A percentile compares a stretch with the other conserved stretches of the same genome.
Evolutionary conservation across 1,140 invertebrate species (phyloP).

Genomic region (Ylistrum balloti): DNA sequence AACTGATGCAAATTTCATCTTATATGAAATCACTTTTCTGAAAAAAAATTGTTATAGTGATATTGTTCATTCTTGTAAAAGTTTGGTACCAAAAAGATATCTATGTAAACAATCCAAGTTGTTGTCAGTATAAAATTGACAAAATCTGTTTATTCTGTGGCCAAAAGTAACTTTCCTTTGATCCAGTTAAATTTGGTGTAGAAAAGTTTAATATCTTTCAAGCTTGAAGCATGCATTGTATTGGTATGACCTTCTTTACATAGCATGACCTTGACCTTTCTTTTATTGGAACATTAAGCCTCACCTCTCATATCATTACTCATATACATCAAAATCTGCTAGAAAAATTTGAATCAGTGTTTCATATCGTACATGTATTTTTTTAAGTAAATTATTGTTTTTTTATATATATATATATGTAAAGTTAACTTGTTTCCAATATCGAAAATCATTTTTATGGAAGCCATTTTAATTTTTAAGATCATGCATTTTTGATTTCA

Average conservation of each 20-base stretch:
- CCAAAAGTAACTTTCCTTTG: not conserved
- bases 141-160: not conserved
- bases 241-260: not conserved
- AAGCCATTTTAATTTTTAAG: not conserved
- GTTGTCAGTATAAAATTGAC: not conserved
- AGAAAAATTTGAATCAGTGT: not conserved
- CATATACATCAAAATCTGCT: not conserved
- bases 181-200: not conserved
- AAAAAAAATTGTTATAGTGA: no score
- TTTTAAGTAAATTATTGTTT: not conserved
- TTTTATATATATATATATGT: not conserved
- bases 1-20: no score
- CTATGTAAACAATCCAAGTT: no score
- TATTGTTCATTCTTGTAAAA: no score
- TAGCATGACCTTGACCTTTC: constrained; percentile 5
- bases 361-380: not conserved
- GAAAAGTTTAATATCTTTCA: not conserved
- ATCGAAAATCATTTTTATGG: not conserved
- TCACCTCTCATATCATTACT: not conserved
- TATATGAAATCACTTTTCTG: no score
- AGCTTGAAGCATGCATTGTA: not conserved
- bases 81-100: no score
- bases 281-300: constrained; percentile 34
- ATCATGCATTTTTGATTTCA: not conserved
- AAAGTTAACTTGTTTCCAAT: not conserved